Evolutionary conservation across 2,888 invertebrate species (phyloP).

Genomic region (Embidobia sp.): DNA sequence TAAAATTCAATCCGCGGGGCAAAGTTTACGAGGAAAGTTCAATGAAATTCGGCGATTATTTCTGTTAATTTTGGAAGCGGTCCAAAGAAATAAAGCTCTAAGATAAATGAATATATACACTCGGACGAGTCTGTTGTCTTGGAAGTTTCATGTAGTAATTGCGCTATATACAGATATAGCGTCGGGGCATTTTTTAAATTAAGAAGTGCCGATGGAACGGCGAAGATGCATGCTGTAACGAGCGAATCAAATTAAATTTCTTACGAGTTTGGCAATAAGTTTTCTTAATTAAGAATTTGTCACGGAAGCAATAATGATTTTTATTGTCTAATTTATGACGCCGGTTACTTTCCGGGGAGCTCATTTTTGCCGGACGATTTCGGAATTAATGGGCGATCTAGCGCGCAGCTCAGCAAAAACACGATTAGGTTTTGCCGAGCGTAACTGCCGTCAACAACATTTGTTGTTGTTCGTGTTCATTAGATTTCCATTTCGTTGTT

Average conservation of each 20-base stretch:
- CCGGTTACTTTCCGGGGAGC: background rate
- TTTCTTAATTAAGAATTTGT: constrained; percentile 37
- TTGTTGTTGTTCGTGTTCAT: constrained; percentile 49
- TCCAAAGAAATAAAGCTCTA: constrained; percentile 12
- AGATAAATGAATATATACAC: constrained; percentile 26
- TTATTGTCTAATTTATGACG: constrained; percentile 19
- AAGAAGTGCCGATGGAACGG: background rate
- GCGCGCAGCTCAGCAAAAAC: constrained; percentile 16
- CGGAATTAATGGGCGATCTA: background rate
- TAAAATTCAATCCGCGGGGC: constrained; percentile 10
- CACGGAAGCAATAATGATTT: constrained; percentile 16
- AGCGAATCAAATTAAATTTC: constrained; percentile 19
- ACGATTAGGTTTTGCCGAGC: background rate
- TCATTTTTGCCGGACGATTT: background rate
- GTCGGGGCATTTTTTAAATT: background rate
- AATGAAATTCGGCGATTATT: constrained; percentile 13
- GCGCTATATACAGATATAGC: background rate
- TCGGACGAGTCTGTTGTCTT: constrained; percentile 11
- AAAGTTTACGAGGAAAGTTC: background rate
- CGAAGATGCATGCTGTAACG: constrained; percentile 15
- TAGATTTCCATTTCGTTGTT: constrained; percentile 26
- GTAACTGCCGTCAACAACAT: constrained; percentile 38
- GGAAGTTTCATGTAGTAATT: constrained; percentile 13
- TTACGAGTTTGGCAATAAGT: background rate
- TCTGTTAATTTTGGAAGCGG: constrained; percentile 35